Evolutionary conservation across 2,797 vertebrate genomes (phyloP).

Genomic region (Austrolebias charrua): DNA sequence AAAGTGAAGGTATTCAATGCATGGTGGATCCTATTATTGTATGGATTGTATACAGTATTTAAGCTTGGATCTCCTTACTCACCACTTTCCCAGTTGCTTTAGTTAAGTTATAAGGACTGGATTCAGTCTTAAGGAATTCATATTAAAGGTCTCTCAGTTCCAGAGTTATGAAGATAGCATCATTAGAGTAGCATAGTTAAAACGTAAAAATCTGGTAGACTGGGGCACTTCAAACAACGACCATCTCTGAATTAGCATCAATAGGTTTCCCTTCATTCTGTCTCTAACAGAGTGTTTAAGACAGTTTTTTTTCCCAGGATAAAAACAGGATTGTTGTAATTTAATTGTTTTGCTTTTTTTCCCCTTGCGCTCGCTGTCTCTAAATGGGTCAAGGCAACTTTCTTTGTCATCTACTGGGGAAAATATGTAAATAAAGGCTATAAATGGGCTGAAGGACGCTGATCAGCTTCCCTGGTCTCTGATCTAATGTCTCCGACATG

Average conservation of each 20-base stretch:
- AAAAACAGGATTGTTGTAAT: constrained; percentile 69
- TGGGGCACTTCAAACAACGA: constrained; percentile 56
- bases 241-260: constrained; percentile 63
- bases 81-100: constrained; percentile 34
- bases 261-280: constrained; percentile 59
- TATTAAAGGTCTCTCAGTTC: constrained; percentile 11
- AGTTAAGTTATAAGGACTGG: constrained; percentile 18
- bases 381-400: constrained; percentile 72
- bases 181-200: constrained; percentile 35
- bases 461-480: constrained; percentile 51
- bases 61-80: constrained; percentile 14
- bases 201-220: constrained; percentile 40
- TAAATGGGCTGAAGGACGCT: constrained; percentile 64
- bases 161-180: constrained; percentile 28
- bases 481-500: constrained; percentile 42
- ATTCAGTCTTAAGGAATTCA: constrained; percentile 12
- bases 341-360: constrained; percentile 2
- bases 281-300: constrained; percentile 61
- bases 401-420: constrained; percentile 46
- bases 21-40: constrained; percentile 53
- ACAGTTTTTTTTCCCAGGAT: constrained; percentile 61
- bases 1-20: constrained; percentile 59
- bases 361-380: constrained; percentile 26
- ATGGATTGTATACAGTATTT: constrained; percentile 40
- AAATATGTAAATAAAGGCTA: constrained; percentile 70